Base-by-base conservation (phyloP, 2,113 vertebrate species). In the Dinomys branickii region DNA sequence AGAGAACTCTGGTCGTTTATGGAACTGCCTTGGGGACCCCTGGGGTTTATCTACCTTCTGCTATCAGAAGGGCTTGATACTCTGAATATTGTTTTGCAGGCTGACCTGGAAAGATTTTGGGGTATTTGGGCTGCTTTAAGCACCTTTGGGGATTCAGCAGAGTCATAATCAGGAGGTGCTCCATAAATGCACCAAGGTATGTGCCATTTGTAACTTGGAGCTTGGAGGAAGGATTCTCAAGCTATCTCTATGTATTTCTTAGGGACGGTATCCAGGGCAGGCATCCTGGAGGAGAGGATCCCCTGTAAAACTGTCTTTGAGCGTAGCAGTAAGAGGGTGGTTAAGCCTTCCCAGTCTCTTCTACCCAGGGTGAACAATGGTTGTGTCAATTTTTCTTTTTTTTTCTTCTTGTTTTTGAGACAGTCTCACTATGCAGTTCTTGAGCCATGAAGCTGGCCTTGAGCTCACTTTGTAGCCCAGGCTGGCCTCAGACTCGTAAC, bases 31-130 rank as follows among this genome's bases (percentile, higher is more conserved):
- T 69, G 13, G n/a, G 50, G 9, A 44, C 61, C 3, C 50, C 20
- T 71, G 16, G 47, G 59, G 10, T 77, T 78, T 9, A 12, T 54
- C 35, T 4, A 69, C 59, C 54, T n/a, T 50, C 16, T 19, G 28
- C 20, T 28, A 1, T 0, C 2, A 44, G 26, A n/a, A 33, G 28
- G n/a, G 33, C n/a, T 71, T 7, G 56, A 24, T 19, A 61, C 52
- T 33, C 58, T 19, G 12, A 52, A 33, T 47, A 41, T n/a, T 28
- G 28, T 5, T 80, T 12, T 81, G 63, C 11, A 88, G 56, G 10
- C 38, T 50, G 80, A 65, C n/a, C 12, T 20, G 22, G 63, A 52
- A 91, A 77, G 41, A 35, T 17, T 44, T 24, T 38, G 44, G 73
- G 56, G 38, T 7, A 6, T 4, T 56, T 35, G 22, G 65, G 41